Evolutionary conservation across 2,113 vertebrate genomes (phyloP).

Genomic region (Heloderma charlesbogerti): DNA sequence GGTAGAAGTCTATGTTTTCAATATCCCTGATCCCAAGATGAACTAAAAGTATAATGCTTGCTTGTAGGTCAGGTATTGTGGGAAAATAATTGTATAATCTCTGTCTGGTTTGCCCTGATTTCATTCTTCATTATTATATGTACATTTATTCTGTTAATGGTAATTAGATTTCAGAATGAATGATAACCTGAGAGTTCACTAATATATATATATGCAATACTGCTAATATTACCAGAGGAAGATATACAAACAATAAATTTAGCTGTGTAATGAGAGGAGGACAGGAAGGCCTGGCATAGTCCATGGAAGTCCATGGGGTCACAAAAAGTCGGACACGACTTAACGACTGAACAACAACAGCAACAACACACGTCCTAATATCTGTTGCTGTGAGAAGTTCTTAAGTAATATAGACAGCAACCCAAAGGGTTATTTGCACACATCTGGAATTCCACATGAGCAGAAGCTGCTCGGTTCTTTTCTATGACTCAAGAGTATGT

Average conservation of each 20-base stretch:
- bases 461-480: background rate
- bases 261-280: background rate
- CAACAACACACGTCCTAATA: background rate
- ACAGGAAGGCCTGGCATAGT: too few species aligned
- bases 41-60: slow-evolving; percentile 9
- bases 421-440: background rate
- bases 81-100: slow-evolving; percentile 50
- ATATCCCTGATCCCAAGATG: background rate
- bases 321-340: too few species aligned
- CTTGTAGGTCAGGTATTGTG: slow-evolving; percentile 57
- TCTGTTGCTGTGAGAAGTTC: background rate
- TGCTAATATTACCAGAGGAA: background rate
- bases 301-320: too few species aligned
- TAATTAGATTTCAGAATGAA: slow-evolving; percentile 12
- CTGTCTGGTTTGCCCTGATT: slow-evolving; percentile 42
- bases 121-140: slow-evolving; percentile 26
- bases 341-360: too few species aligned
- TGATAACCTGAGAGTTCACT: slow-evolving; percentile 6
- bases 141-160: slow-evolving; percentile 18
- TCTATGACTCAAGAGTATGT: background rate
- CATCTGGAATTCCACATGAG: background rate
- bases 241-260: background rate
- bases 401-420: background rate
- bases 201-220: background rate
- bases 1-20: background rate